Conservation (phyloP, 2,113 vertebrate species). For the Calidris pygmaea region DNA sequence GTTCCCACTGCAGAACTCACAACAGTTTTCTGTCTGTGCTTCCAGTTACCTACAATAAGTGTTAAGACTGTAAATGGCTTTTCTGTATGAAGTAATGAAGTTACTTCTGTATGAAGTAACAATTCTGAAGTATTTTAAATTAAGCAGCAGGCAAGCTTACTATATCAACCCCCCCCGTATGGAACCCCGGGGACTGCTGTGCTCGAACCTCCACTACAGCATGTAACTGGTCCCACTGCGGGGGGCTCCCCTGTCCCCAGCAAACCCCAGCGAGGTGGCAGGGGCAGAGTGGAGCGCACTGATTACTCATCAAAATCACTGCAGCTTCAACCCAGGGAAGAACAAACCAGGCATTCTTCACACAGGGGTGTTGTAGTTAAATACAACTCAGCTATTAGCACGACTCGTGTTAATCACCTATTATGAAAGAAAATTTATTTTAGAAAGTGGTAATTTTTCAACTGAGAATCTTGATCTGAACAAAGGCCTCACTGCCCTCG, state of each 20-base stretch:
- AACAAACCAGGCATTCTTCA: neutral
- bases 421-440: neutral
- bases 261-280: neutral
- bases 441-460: neutral
- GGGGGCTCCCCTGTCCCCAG: neutral
- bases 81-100: neutral
- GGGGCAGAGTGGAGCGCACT: neutral
- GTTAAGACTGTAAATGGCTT: neutral
- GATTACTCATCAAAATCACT: neutral
- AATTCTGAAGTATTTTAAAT: neutral
- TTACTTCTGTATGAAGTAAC: neutral
- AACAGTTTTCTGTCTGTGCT: neutral
- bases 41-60: neutral
- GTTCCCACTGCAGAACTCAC: accelerated
- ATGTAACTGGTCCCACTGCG: neutral
- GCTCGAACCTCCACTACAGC: neutral
- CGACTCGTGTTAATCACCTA: neutral
- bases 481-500: neutral
- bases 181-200: neutral
- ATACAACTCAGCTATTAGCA: neutral
- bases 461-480: neutral
- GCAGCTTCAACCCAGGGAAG: neutral
- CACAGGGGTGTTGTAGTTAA: neutral
- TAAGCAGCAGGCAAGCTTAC: neutral
- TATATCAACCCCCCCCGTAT: neutral